Evolutionary conservation across 2,113 vertebrate species (phyloP), one percentile per base, ranked within the genome.

Genomic region (Passer domesticus): DNA sequence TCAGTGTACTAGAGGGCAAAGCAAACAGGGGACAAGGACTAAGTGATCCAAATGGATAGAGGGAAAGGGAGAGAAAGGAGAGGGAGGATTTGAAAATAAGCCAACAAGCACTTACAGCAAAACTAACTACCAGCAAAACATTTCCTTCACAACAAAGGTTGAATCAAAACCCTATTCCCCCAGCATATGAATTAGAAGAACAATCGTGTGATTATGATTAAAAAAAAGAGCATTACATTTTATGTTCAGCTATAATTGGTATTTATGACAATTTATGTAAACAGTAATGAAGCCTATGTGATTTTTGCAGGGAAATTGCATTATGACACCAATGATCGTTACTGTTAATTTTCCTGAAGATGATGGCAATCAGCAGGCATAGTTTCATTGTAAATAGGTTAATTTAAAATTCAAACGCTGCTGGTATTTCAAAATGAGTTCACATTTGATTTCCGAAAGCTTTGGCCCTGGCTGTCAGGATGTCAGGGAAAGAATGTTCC

Each of bases 191-290:
- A 98, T 98, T 98, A 98, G 97, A 95, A 97, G 97, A 98, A 98
- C 98, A 98, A 98, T 98, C 95, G 97, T 98, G 97, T 98, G 97
- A 98, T 98, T 98, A 98, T 97, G 98, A 97, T 98, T 97, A 58
- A 96, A 97, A 98, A 97, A 98, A 97, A 97, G 96, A 97, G 97
- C 98, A 98, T 98, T 98, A 97, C 98, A 98, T 98, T 98, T 98
- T 98, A 98, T 98, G 98, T 98, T 98, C 96, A 96, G 95, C 96
- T 97, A 98, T 98, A 98, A 98, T 98, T 98, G 98, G 97, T 98
- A 98, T 98, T 98, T 98, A 98, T 98, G 98, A 98, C 98, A 98
- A 98, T 98, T 98, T 98, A 98, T 98, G 98, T 98, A 98, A 98
- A 98, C 98, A 98, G 98, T 98, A 98, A 98, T 98, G 98, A 98